Base-by-base conservation (phyloP, 1,140 invertebrate species). In the Pseudomyrmex dendroicus region DNA sequence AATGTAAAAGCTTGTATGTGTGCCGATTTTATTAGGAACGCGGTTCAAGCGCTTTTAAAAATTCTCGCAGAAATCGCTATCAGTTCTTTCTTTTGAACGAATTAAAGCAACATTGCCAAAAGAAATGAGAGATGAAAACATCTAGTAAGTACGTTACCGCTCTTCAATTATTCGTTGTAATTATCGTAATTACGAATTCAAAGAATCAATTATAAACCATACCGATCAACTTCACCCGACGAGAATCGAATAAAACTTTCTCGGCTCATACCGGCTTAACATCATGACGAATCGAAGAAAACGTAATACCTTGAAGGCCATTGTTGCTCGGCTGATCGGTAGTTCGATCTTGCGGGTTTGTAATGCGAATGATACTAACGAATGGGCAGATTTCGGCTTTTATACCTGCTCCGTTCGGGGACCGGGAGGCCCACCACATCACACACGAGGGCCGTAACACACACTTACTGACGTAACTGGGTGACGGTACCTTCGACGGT, bases 261-360 rank as follows among this genome's bases (percentile, higher is more conserved):
- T 57, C 72, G 56, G 44, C 15, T 15, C 50, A 22, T 8, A 9
- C 44, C 15, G 5, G 50, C 48, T 70, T 70, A 72, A 35, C 15
- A 9, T 46, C 10, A 10, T 17, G 10, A 13, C 48, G 62, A 10
- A 66, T 54, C 9, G 3, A 13, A 59, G 54, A 35, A 9, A 74
- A 25, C 56, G 25, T 63, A 70, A 86, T 89, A 89, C 88, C 88
- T 89, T 89, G 87, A 89, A 89, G 35, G 87, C 88, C 88, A 89
- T 89, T 84, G 77, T 83, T 84, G 77, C 72, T 88, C 35, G 56
- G 56, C 56, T 61, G 68, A 76, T 88, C 44, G 82, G 84, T 64
- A 76, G 84, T 89, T 89, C n/a, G 82, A 86, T 88, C 84, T 89
- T 77, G 86, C 15, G 59, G 83, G 87, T 77, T 72, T 86, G 84